Base-by-base conservation (phyloP, 1,140 invertebrate genomes). In the Theocolax elegans region DNA sequence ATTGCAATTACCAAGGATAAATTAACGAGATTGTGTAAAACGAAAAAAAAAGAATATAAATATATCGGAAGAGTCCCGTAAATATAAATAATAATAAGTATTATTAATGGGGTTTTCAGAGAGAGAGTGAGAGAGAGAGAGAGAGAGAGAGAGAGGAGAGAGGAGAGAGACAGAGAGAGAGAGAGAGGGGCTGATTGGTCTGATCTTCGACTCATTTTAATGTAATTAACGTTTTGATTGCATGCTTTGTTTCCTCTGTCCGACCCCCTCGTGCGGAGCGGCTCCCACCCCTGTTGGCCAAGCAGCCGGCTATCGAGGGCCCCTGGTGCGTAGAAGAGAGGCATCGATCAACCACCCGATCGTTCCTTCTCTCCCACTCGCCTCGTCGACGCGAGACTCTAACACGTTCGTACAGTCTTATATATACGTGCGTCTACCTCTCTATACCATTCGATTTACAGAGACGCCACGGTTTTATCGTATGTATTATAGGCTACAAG, bases 161-260 rank as follows among this genome's bases (percentile, higher is more conserved):
- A 48, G 44, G 44, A 21, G 13, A n/a, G 13, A 12, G 40, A 44
- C 12, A 12, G 10, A 12, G 40, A 44, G 40, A 44, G 10, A 12
- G 40, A 44, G 40, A 44, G 10, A 12, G 40, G 17, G 40, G 13
- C 78, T 27, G 80, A 83, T 83, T 83, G 80, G 79, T 79, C 80
- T 73, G 80, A 82, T 83, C 82, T 83, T 81, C 78, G 76, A 84
- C 80, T 85, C 81, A 84, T 85, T 85, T 85, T 85, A 84, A 85
- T 83, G 83, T 83, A 84, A 85, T 85, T 85, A 85, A 85, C 82
- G 82, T 84, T 85, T 84, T 83, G 83, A 85, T 85, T 84, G 83
- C 82, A 78, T 81, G 83, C 83, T 85, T 85, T 85, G 83, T 85
- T 84, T 84, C 79, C 80, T n/a, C 72, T 73, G 78, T 77, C 75